phyloP scores from a whole-genome alignment of 2,888 invertebrate genomes.

The Eudasyphora cyanicolor region DNA sequence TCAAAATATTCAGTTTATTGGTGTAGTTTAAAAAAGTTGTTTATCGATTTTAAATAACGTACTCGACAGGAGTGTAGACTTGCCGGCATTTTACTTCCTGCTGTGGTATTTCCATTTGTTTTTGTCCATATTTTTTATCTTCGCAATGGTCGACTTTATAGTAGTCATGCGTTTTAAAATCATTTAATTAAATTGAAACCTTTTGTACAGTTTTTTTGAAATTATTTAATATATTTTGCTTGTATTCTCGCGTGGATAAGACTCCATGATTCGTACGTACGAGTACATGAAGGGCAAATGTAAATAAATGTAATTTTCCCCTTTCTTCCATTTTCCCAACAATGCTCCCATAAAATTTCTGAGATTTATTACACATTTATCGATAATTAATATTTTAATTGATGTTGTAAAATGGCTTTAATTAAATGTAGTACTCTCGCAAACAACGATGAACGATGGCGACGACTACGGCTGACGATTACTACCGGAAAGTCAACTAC shows the following conservation, averaged over 20 bases:
- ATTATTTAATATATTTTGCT: constrained; percentile 10
- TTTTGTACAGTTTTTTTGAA: background rate
- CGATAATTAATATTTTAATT: constrained; percentile 46
- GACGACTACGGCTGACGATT: background rate
- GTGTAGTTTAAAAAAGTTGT: too few species aligned
- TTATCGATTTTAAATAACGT: too few species aligned
- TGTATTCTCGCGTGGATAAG: background rate
- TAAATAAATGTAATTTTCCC: background rate
- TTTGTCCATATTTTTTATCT: too few species aligned
- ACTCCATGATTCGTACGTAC: background rate
- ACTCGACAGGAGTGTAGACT: too few species aligned
- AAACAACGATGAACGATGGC: background rate
- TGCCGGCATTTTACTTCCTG: background rate
- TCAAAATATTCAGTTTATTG: too few species aligned
- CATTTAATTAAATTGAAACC: background rate
- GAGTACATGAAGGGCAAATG: too few species aligned
- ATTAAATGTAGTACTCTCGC: constrained; percentile 40
- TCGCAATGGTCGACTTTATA: too few species aligned
- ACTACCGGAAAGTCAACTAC: background rate
- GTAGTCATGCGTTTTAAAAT: background rate
- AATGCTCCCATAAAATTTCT: background rate
- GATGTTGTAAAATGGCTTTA: constrained; percentile 48
- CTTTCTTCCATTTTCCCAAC: background rate
- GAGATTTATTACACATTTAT: constrained; percentile 51
- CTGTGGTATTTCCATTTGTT: too few species aligned